Evolutionary conservation across 35 echinoderm and acorn worm species (phyloP).

Genomic region (Apostichopus californicus): DNA sequence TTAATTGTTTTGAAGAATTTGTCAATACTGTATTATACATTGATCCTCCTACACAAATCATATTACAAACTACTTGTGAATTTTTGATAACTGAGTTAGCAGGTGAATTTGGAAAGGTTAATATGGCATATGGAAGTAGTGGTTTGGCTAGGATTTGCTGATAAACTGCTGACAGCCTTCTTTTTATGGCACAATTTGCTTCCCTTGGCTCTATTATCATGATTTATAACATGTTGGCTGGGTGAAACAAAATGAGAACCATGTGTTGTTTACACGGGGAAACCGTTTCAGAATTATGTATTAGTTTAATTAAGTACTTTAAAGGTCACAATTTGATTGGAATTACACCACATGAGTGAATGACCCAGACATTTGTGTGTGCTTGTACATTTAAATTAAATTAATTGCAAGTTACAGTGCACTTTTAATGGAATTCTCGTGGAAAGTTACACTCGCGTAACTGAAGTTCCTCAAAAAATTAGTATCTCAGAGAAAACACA

Average conservation of each 20-base stretch:
- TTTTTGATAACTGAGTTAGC: background rate
- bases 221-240: background rate
- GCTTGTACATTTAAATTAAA: too few species aligned
- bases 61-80: background rate
- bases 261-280: background rate
- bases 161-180: background rate
- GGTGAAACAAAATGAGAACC: conserved; percentile 1
- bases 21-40: background rate
- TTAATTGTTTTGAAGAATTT: conserved; percentile 12
- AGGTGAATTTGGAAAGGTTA: conserved; percentile 7
- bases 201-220: background rate
- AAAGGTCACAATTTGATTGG: background rate
- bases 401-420: too few species aligned
- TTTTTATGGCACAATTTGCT: background rate
- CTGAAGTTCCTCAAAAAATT: too few species aligned
- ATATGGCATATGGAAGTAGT: background rate
- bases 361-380: too few species aligned
- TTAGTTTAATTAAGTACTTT: background rate
- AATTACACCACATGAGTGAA: too few species aligned
- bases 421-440: too few species aligned
- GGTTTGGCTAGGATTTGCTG: background rate
- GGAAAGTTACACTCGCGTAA: too few species aligned
- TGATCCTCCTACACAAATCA: conserved; percentile 2
- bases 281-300: background rate
- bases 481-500: too few species aligned